A percentile compares a stretch with the other conserved stretches of the same genome.
phyloP scores from a whole-genome alignment of 2,888 invertebrate species.

The Chrysodeixis includens region DNA sequence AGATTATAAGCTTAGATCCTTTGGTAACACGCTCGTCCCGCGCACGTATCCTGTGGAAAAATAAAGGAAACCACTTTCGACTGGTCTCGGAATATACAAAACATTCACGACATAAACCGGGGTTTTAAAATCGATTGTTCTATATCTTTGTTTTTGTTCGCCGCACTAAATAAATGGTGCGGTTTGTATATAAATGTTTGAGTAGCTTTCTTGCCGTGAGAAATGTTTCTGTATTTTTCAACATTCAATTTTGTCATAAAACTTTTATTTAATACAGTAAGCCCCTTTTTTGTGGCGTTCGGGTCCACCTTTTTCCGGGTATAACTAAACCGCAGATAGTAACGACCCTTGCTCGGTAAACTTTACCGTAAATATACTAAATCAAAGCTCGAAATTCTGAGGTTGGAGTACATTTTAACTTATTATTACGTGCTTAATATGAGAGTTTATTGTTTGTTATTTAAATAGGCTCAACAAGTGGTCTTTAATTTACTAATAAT shows the following conservation, averaged over 20 bases:
- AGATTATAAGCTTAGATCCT: slow-evolving; percentile 83
- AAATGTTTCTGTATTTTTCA: background rate
- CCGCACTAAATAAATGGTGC: slow-evolving; percentile 16
- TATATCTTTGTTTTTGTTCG: slow-evolving; percentile 14
- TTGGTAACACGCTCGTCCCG: slow-evolving; percentile 52
- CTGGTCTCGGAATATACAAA: slow-evolving; percentile 38
- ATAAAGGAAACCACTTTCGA: slow-evolving; percentile 33
- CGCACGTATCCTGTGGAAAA: slow-evolving; percentile 45
- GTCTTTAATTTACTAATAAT: background rate
- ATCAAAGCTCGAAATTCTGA: slow-evolving; percentile 3
- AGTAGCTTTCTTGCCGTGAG: background rate
- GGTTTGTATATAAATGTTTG: background rate
- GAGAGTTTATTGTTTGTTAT: slow-evolving; percentile 7
- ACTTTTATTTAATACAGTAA: slow-evolving; percentile 1
- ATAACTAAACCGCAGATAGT: slow-evolving; percentile 1
- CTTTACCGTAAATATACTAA: slow-evolving; percentile 5
- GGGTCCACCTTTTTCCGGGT: slow-evolving; percentile 8
- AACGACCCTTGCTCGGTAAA: background rate
- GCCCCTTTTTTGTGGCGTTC: slow-evolving; percentile 3
- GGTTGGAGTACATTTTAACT: background rate
- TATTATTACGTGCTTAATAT: slow-evolving; percentile 6
- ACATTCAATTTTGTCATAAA: slow-evolving; percentile 7
- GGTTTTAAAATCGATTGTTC: slow-evolving; percentile 39
- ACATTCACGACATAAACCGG: slow-evolving; percentile 32
- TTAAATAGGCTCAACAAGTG: slow-evolving; percentile 2